These are phyloP conservation scores for Drosophila parvula DNA, from an alignment of 1,140 invertebrate species.

Conservation along the genomic window DNA sequence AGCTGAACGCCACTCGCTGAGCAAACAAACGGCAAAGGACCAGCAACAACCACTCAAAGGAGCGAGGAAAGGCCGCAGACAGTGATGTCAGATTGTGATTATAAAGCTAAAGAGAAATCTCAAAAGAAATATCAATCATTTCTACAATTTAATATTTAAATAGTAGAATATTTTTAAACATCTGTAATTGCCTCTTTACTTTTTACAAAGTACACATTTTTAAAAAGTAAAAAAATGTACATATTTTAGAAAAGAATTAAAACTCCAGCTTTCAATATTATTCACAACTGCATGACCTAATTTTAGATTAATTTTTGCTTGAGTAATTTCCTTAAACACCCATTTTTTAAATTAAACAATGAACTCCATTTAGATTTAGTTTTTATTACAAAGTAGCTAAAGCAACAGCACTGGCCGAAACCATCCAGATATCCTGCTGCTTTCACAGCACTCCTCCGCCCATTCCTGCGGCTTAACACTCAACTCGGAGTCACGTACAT, in stretches of 20 bases:
- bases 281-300: neutral
- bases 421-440: constrained; percentile 51
- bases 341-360: neutral
- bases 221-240: neutral
- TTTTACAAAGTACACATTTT: neutral
- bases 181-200: neutral
- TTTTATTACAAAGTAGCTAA: neutral
- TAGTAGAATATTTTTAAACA: neutral
- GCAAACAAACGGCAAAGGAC: constrained; percentile 43
- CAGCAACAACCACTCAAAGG: constrained; percentile 22
- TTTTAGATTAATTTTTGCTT: neutral
- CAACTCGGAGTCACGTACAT: constrained; percentile 67
- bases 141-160: neutral
- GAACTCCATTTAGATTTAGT: too few species aligned
- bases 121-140: neutral
- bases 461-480: constrained; percentile 65
- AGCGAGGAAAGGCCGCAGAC: constrained; percentile 2
- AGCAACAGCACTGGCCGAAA: neutral
- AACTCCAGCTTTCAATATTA: neutral
- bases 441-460: constrained; percentile 5
- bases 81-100: neutral
- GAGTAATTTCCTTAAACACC: neutral
- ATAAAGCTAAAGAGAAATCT: neutral
- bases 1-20: constrained; percentile 31
- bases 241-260: neutral